Percentiles rank a stretch among this genome's conserved stretches.
These are phyloP conservation scores for Physocephala rufipes DNA, from an alignment of 2,888 invertebrate genomes.

Conservation along the genomic window DNA sequence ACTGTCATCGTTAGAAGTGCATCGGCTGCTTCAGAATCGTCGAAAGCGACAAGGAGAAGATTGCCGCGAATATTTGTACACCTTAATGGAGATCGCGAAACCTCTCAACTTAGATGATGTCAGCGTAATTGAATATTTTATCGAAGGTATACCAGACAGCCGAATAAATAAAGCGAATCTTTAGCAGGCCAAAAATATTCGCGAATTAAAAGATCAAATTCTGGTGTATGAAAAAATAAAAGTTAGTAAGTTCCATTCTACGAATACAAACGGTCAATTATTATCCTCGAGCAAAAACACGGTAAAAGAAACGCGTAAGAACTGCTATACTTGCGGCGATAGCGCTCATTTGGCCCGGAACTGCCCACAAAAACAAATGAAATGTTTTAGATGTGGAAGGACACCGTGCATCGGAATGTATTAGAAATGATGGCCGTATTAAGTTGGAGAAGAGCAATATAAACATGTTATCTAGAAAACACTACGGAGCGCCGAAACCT, in stretches of 20 bases:
- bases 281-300: background rate
- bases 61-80: no score
- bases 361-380: conserved; percentile 22
- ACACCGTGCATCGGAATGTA: conserved; percentile 15
- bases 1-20: conserved; percentile 20
- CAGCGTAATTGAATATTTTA: conserved; percentile 26
- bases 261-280: no score
- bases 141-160: conserved; percentile 27
- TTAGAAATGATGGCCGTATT: background rate
- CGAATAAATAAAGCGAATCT: conserved; percentile 12
- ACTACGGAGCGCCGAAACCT: no score
- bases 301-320: background rate
- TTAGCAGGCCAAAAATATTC: conserved; percentile 14
- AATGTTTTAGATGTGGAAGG: conserved; percentile 31
- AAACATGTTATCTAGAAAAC: background rate
- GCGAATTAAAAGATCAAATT: conserved; percentile 14
- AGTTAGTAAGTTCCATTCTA: no score
- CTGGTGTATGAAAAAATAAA: conserved; percentile 17
- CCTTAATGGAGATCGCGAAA: conserved; percentile 37
- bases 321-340: conserved; percentile 21
- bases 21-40: conserved; percentile 7
- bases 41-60: no score
- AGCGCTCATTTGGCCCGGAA: conserved; percentile 17
- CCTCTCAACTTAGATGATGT: conserved; percentile 20
- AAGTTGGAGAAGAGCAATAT: background rate